Evolutionary conservation across 2,888 invertebrate species (phyloP), one percentile per base, ranked within the genome.

Genomic region (Meta bourneti): DNA sequence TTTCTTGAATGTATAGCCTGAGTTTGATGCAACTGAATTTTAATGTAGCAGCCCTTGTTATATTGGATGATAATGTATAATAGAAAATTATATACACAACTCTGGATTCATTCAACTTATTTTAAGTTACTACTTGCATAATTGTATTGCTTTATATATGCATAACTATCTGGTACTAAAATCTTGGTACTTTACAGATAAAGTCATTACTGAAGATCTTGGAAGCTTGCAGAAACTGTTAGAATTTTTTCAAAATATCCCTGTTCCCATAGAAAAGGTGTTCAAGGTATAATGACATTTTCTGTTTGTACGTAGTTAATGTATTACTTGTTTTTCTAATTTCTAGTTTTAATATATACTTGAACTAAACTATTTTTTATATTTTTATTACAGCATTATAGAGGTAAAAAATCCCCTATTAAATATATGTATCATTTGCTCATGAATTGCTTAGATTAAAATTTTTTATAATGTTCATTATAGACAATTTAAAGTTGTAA

Each of bases 181-280:
- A 80, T 80, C 7, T 2, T 61, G 13, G 69, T 4, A 49, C 5
- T 49, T 54, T 54, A 6, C 19, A 91, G 91, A 91, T 83, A 91
- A 91, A 78, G 16, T 52, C 8, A 20, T n/a, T 8, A 78, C 74
- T 84, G 89, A 87, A 11, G 88, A 90, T 79, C 86, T 85, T 80
- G 93, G 93, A 16, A 75, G 85, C 48, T 49, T 89, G n/a, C 87
- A 92, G 19, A 92, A 90, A 74, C 96, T 98, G 93, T 97, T 97
- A 94, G 98, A 97, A 95, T 98, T 98, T 95, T 98, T 98, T 95
- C 96, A 97, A 95, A 97, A 97, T 95, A 97, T 98, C 96, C 97
- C 98, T 94, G 97, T 97, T 16, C 84, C 94, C 93, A 91, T 93
- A 49, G 92, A 92, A 16, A 92, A 90, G 84, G 49, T 89, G 9